Base-by-base conservation (phyloP, 2,888 invertebrate species). In the Zeuzera pyrina region DNA sequence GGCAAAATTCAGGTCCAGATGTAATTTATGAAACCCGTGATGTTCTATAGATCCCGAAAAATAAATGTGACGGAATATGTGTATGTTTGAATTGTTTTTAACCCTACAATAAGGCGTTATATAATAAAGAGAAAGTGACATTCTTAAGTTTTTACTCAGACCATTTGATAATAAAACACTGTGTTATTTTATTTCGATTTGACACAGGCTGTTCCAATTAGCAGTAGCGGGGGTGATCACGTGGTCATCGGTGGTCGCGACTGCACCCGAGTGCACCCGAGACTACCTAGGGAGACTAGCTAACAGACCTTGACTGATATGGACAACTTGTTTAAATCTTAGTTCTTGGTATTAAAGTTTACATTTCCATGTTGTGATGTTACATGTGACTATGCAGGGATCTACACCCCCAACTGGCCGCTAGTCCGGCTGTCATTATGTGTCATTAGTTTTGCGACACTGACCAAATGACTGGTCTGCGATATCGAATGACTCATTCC, bases 401-500 rank as follows among this genome's bases (percentile, higher is more conserved):
- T 42, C 45, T 42, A 49, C 59, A 57, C 64, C 70, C 77, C 62
- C 66, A 12, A 3, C 12, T 59, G 60, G 56, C 66, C 62, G 61
- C 57, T 64, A 58, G 62, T 53, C 57, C 64, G 56, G 68, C 61
- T 68, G 69, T 78, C 79, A 83, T 83, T 83, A 81, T 74, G 77
- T 81, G 77, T 77, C 79, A 81, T 83, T 83, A 83, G 79, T 79
- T 81, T 79, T 78, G 81, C 81, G 79, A 83, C 79, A 73, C 74
- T 79, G 78, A 79, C 81, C 81, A 78, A 79, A 79, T 78, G 77
- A 79, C 79, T 76, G 66, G 74, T 64, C 77, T 68, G 69, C 60
- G 55, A 73, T 78, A 79, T 83, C 79, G 68, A 64, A 78, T 83
- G 81, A 79, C 78, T 78, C 79, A 78, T 77, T 78, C 67, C 49